phyloP scores from a whole-genome alignment of 2,113 vertebrate genomes.

The Lophotis ruficrista region DNA sequence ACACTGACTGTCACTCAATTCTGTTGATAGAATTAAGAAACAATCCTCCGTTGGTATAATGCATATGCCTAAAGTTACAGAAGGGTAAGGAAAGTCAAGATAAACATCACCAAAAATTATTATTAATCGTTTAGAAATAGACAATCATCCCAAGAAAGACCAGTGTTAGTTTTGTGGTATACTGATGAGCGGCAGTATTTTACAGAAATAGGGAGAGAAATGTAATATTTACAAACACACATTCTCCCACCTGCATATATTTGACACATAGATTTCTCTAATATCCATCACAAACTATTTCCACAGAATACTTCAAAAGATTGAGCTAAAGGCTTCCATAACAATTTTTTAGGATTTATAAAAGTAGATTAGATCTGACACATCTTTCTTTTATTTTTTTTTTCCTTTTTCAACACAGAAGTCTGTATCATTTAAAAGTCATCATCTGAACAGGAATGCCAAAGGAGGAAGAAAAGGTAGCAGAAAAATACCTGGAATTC shows the following conservation, averaged over 20 bases:
- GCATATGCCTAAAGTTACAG: not conserved
- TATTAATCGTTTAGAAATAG: not conserved
- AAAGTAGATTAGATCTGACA: not conserved
- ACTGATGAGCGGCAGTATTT: not conserved
- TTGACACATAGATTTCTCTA: not conserved
- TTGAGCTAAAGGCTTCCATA: not conserved
- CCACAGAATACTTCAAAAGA: not conserved
- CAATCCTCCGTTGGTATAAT: not conserved
- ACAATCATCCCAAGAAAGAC: not conserved
- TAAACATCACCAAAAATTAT: not conserved
- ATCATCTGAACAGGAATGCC: not conserved
- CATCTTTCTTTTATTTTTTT: not conserved
- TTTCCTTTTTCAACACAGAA: not conserved
- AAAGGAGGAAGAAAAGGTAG: not conserved
- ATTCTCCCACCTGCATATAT: not conserved
- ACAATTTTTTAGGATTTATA: constrained; percentile 1
- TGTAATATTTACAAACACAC: not conserved
- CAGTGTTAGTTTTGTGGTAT: not conserved
- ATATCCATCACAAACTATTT: constrained; percentile 3
- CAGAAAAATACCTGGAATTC: not conserved
- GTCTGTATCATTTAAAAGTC: not conserved
- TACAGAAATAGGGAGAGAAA: not conserved
- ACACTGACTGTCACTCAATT: not conserved
- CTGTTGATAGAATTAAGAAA: not conserved
- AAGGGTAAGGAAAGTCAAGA: not conserved